A percentile compares a stretch with the other conserved stretches of the same genome.
Evolutionary conservation across 2,797 vertebrate species (phyloP).

Genomic region (Sorex maritimensis): DNA sequence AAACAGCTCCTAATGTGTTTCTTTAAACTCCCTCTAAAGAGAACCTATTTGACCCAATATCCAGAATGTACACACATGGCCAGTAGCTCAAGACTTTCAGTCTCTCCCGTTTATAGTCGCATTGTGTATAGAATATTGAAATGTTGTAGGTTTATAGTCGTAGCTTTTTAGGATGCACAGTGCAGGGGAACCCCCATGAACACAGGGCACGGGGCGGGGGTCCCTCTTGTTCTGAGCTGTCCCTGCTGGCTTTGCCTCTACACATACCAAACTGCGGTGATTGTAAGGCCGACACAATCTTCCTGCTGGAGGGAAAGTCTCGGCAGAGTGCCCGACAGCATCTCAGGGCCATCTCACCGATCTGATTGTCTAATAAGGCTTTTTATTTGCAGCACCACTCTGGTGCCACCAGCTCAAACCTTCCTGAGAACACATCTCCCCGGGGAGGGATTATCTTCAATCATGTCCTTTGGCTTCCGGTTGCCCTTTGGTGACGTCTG

Average conservation of each 20-base stretch:
- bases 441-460: neutral
- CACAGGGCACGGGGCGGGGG: fast-evolving
- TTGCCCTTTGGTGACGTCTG: slow-evolving; percentile 10
- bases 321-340: fast-evolving
- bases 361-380: slow-evolving; percentile 7
- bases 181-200: fast-evolving
- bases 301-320: neutral
- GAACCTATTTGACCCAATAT: neutral
- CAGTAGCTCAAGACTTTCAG: neutral
- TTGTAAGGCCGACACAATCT: neutral
- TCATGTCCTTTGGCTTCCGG: no score
- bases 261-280: fast-evolving
- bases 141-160: fast-evolving
- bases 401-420: neutral
- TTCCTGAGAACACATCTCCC: neutral
- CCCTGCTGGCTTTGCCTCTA: neutral
- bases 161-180: fast-evolving
- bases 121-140: fast-evolving
- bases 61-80: fast-evolving
- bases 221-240: fast-evolving
- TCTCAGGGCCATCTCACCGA: neutral
- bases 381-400: neutral
- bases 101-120: neutral
- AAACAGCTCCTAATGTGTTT: neutral
- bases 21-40: neutral